phyloP scores from a whole-genome alignment of 2,797 vertebrate species.

The Catostomus latipinnis region DNA sequence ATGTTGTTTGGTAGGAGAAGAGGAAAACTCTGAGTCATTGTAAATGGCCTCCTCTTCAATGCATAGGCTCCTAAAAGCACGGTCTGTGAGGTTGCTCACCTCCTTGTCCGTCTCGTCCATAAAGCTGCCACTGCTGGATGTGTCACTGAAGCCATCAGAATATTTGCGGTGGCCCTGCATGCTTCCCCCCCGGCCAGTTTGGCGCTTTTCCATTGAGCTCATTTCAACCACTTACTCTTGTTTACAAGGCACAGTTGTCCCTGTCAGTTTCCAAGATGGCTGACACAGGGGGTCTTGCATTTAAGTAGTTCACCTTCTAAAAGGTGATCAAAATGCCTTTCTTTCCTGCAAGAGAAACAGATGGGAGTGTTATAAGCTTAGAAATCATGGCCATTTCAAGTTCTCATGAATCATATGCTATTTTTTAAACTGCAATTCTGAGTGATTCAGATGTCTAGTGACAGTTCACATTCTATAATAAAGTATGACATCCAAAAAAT shows the following conservation, averaged over 20 bases:
- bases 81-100: conserved; percentile 93
- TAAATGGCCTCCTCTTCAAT: conserved; percentile 91
- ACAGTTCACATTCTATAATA: not conserved
- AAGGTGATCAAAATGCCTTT: conserved; percentile 60
- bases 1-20: conserved; percentile 78
- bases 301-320: conserved; percentile 65
- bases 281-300: conserved; percentile 67
- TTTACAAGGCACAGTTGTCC: conserved; percentile 53
- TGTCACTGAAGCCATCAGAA: conserved; percentile 86
- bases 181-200: conserved; percentile 67
- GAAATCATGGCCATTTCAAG: too few relatives aligned
- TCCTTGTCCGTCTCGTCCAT: conserved; percentile 94
- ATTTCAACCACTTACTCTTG: conserved; percentile 55
- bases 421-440: too few relatives aligned
- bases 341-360: conserved; percentile 68
- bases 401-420: too few relatives aligned
- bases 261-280: conserved; percentile 54
- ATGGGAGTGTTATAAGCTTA: conserved; percentile 17
- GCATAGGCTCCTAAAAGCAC: conserved; percentile 95
- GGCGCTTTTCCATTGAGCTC: conserved; percentile 71
- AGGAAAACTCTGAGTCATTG: conserved; percentile 82
- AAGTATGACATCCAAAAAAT: conserved; percentile 1
- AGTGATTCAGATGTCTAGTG: too few relatives aligned
- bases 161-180: conserved; percentile 86
- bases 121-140: conserved; percentile 87